Base-by-base conservation (phyloP, 2,113 vertebrate genomes). In the Caranx ignobilis region DNA sequence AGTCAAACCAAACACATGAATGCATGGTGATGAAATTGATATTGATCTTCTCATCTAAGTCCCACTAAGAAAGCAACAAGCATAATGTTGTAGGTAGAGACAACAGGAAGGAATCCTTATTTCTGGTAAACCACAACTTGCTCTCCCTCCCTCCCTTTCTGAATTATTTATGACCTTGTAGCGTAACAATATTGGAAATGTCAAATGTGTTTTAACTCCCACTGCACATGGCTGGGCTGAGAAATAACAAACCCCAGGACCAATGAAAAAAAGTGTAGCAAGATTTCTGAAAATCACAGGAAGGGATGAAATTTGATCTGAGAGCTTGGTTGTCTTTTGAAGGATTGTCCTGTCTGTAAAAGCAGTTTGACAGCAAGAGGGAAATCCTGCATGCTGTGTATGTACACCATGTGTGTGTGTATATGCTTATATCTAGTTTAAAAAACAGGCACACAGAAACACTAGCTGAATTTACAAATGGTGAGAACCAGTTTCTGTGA, bases 131-230 rank as follows among this genome's bases (percentile, higher is more conserved):
- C 12, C 43, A 69, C 70, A 71, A 68, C 34, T 56, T 75, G 75
- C 73, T 77, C 69, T 71, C 43, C 15, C 63, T 48, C 45, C 80
- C 75, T 26, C 52, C 60, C 85, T 41, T 85, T 76, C 75, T 92
- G 82, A 94, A 92, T 91, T 90, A 94, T 92, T 92, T 83, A 94
- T 90, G 77, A 87, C 62, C 74, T 81, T 65, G 67, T 69, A 87
- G 67, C 1, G 31, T 73, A 84, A 90, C 80, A 78, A 88, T 84
- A 89, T 87, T 79, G 74, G 79, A 94, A 88, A 89, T 87, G 85
- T 90, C 87, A 89, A 92, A 74, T 85, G 62, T 76, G 79, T 87
- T 89, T 85, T 83, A 87, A 90, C 80, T 84, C 75, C 82, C 83
- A 69, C 55, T 50, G 86, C 86, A 86, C 79, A 66, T 63, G 75